Evolutionary conservation across 1,140 invertebrate genomes (phyloP).

Genomic region (Leptopilina boulardi): DNA sequence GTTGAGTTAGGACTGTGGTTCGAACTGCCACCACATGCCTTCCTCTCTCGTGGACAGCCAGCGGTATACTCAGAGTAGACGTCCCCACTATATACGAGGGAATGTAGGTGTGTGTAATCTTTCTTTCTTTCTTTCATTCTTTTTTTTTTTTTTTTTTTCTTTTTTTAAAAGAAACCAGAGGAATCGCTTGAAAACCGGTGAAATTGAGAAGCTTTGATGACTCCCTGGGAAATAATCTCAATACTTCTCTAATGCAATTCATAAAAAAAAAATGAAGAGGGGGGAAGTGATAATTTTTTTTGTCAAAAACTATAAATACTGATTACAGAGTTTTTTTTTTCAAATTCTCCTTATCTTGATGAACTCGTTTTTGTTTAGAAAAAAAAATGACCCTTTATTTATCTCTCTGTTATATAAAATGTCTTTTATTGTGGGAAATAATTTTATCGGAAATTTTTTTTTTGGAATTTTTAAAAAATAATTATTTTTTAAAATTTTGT

Average conservation of each 20-base stretch:
- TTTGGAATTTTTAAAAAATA: too few relatives aligned
- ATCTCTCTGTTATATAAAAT: too few relatives aligned
- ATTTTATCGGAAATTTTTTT: too few relatives aligned
- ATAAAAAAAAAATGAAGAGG: neutral
- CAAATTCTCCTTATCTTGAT: too few relatives aligned
- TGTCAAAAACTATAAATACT: neutral
- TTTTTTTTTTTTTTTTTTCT: neutral
- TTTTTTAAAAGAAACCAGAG: constrained; percentile 45
- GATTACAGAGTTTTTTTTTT: too few relatives aligned
- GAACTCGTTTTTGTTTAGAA: too few relatives aligned
- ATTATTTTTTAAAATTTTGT: too few relatives aligned
- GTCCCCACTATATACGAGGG: constrained; percentile 47
- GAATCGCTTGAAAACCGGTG: constrained; percentile 47
- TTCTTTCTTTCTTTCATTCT: too few relatives aligned
- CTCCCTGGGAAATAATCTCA: neutral
- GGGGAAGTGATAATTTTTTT: neutral
- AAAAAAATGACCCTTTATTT: too few relatives aligned
- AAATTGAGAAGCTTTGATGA: neutral
- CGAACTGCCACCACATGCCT: constrained; percentile 58
- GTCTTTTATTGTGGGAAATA: too few relatives aligned
- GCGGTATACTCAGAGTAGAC: constrained; percentile 42
- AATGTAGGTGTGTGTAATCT: constrained; percentile 39
- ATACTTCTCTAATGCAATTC: neutral
- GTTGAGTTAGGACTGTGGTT: constrained; percentile 74
- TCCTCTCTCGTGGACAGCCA: constrained; percentile 61